Evolutionary conservation across 2,113 vertebrate species (phyloP).

Genomic region (Phyllopteryx taeniolatus): DNA sequence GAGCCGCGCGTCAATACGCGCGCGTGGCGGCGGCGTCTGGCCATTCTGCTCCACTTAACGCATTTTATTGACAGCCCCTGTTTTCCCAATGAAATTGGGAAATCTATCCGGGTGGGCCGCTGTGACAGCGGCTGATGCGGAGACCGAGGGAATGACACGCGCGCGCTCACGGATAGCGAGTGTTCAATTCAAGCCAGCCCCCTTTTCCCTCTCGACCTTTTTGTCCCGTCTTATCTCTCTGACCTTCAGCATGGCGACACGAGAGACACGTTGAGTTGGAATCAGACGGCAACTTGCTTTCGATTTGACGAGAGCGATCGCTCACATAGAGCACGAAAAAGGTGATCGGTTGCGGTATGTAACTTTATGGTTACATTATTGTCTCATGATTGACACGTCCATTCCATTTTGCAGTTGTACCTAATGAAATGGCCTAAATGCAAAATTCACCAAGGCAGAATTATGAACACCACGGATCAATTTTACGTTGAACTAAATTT

Average conservation of each 20-base stretch:
- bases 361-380: too few relatives aligned
- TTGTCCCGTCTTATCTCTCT: constrained; percentile 59
- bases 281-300: constrained; percentile 48
- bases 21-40: constrained; percentile 53
- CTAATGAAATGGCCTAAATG: too few relatives aligned
- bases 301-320: background rate
- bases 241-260: constrained; percentile 52
- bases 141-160: constrained; percentile 60
- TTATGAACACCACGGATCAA: too few relatives aligned
- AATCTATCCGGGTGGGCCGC: constrained; percentile 63
- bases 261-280: constrained; percentile 39
- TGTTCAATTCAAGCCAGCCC: constrained; percentile 46
- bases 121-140: constrained; percentile 69
- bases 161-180: background rate
- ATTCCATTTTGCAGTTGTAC: too few relatives aligned
- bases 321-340: background rate
- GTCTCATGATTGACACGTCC: too few relatives aligned
- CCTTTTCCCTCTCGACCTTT: constrained; percentile 40
- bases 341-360: background rate
- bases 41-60: constrained; percentile 76
- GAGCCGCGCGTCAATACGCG: constrained; percentile 73
- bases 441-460: too few relatives aligned
- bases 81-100: constrained; percentile 77
- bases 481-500: too few relatives aligned
- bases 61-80: constrained; percentile 77